A percentile compares a stretch with the other conserved stretches of the same genome.
These are phyloP conservation scores for Nematopogon swammerdamellus DNA, from an alignment of 2,888 invertebrate genomes.

Conservation along the genomic window DNA sequence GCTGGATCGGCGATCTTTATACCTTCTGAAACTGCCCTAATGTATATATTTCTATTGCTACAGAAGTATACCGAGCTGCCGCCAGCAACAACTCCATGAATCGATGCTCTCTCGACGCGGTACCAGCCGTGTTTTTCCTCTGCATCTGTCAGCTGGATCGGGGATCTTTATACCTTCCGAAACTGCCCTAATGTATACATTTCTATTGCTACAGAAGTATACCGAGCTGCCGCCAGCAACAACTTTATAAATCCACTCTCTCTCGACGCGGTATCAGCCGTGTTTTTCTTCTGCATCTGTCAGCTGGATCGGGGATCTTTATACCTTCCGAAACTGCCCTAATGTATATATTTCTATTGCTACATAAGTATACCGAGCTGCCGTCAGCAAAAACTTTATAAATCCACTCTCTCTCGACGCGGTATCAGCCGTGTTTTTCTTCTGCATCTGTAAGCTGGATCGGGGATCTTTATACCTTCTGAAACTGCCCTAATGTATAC, in stretches of 20 bases:
- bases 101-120: conserved; percentile 63
- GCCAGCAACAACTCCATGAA: conserved; percentile 29
- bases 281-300: conserved; percentile 74
- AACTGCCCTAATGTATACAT: no score
- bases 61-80: neutral
- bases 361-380: neutral
- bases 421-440: conserved; percentile 70
- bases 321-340: no score
- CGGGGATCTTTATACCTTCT: conserved; percentile 76
- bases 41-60: no score
- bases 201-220: neutral
- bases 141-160: conserved; percentile 79
- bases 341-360: no score
- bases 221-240: neutral
- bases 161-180: conserved; percentile 61
- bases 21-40: no score
- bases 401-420: conserved; percentile 64
- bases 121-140: conserved; percentile 73
- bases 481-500: no score
- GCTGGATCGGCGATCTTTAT: no score
- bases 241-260: conserved; percentile 52
- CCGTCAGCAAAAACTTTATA: conserved; percentile 24
- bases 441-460: conserved; percentile 80
- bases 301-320: conserved; percentile 79
- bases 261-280: conserved; percentile 71